These are phyloP conservation scores for pig (Sus scrofa) DNA, from an alignment of 2,113 vertebrate genomes.

Conservation along the genomic window T2T-Sscrofa CM000812.6:131176501-131177000, in stretches of 20 bases:
- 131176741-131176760: not conserved
- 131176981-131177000: not conserved
- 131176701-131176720: not conserved
- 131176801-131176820: no score
- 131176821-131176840: no score
- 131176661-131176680: not conserved
- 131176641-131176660: not conserved
- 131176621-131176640: not conserved
- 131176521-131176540: not conserved
- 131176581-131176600: not conserved
- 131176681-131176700: not conserved
- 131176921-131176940: not conserved
- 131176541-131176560: conserved; percentile 1
- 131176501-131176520: not conserved
- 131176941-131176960: not conserved
- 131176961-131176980: not conserved
- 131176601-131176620: not conserved
- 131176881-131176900: not conserved
- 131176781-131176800: no score
- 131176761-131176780: not conserved
- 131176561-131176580: not conserved
- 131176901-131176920: not conserved
- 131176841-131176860: no score
- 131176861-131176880: no score
- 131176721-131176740: not conserved